Percentiles rank a stretch among this genome's conserved stretches.
Conservation (phyloP, 2,797 vertebrate species). For the Macroramphosus scolopax region DNA sequence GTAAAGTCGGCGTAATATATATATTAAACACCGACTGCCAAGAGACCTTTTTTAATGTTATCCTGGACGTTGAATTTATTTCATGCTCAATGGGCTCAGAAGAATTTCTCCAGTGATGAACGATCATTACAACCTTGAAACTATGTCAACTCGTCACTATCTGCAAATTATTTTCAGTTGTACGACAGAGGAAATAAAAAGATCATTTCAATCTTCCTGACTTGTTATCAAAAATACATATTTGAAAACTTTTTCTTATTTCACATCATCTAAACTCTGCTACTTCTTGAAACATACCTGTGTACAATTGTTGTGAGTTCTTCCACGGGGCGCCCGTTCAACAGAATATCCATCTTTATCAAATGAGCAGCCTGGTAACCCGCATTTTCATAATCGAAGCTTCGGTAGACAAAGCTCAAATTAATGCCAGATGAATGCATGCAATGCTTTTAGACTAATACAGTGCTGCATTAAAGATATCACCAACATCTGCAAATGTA, state of each 20-base stretch:
- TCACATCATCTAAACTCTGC: background rate
- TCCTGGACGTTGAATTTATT: constrained; percentile 35
- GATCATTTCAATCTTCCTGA: no score
- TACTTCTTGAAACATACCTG: constrained; percentile 72
- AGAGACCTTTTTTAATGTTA: constrained; percentile 27
- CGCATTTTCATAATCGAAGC: constrained; percentile 97
- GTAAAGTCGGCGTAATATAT: constrained; percentile 30
- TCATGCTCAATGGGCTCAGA: constrained; percentile 28
- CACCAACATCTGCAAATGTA: no score
- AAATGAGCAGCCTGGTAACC: constrained; percentile 90
- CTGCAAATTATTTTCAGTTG: background rate
- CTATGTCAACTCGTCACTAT: no score
- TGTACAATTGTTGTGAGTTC: constrained; percentile 89
- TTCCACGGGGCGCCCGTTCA: constrained; percentile 90
- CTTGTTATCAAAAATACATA: no score
- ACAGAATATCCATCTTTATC: constrained; percentile 91
- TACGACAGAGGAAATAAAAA: no score
- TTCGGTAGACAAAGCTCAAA: constrained; percentile 43
- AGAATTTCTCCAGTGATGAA: constrained; percentile 20
- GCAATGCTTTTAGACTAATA: no score
- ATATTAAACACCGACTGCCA: no score
- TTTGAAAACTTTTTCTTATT: no score
- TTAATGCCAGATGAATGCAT: background rate
- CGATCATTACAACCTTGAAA: constrained; percentile 28
- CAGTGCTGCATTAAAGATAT: no score